These are phyloP conservation scores for Catocala sponsa DNA, from an alignment of 2,888 invertebrate genomes.

Conservation along the genomic window DNA sequence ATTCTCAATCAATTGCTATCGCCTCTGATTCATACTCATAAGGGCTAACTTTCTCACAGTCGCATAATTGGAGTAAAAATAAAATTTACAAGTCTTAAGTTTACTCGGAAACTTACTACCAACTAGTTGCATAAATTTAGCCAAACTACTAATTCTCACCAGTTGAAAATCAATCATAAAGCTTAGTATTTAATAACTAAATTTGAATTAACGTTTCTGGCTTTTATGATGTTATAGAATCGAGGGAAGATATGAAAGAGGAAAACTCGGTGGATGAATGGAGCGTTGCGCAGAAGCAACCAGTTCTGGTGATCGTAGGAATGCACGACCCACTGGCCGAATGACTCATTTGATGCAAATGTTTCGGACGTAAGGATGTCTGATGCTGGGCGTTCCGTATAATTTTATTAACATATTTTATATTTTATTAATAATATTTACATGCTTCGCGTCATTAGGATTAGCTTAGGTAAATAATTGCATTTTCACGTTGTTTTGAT, in stretches of 20 bases:
- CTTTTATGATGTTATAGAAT: conserved; percentile 25
- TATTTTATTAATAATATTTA: conserved; percentile 4
- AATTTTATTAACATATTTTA: conserved; percentile 19
- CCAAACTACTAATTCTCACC: not conserved
- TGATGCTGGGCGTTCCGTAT: conserved; percentile 22
- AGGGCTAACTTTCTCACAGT: conserved; percentile 62
- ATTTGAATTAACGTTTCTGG: not conserved
- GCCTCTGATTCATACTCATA: conserved; percentile 42
- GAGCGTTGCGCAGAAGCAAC: conserved; percentile 51
- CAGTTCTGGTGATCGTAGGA: conserved; percentile 59
- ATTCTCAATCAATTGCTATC: conserved; percentile 25
- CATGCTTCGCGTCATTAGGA: too few relatives aligned
- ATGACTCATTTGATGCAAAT: conserved; percentile 65
- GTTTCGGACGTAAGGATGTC: conserved; percentile 23
- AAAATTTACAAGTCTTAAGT: conserved; percentile 44
- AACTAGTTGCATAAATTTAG: conserved; percentile 2
- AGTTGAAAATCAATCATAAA: conserved; percentile 19
- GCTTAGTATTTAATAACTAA: not conserved
- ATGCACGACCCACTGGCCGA: conserved; percentile 76
- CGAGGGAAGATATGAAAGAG: conserved; percentile 32
- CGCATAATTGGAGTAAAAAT: conserved; percentile 60
- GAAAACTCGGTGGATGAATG: conserved; percentile 54
- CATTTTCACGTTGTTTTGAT: too few relatives aligned
- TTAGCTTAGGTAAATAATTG: too few relatives aligned
- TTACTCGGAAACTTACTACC: conserved; percentile 65